Evolutionary conservation across 1,140 invertebrate species (phyloP), one percentile per base, ranked within the genome.

Genomic region (Drosophila paulistorum): DNA sequence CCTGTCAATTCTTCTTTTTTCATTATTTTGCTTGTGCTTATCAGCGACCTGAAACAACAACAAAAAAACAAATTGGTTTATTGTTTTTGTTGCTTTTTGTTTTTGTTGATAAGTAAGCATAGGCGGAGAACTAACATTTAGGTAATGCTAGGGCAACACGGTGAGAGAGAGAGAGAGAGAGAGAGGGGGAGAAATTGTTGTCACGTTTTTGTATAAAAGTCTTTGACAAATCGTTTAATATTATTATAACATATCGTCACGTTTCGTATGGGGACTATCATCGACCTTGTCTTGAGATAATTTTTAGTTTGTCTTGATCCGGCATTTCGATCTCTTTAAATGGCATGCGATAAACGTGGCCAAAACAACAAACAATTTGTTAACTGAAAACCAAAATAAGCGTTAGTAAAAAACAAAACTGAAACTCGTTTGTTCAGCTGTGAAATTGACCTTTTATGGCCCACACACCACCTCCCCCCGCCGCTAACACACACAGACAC

Each of bases 381-480:
- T 68, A 74, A 76, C 69, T 67, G 62, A 80, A 30, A 85, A 71
- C 57, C 57, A 23, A 68, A 71, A 66, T 68, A 62, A 68, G 55
- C 14, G 55, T 63, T 45, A 59, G 48, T 42, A 6, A 30, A 30
- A 30, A 30, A 30, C 7, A 30, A 5, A 30, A 30, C 30, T 37
- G 23, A 86, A 86, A 89, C 83, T 80, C 79, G 83, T 87, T 87
- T 89, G 77, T 77, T 89, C 77, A 80, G 79, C 83, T 87, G 84
- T 87, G 76, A 87, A 86, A 86, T 86, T 87, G 72, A 86, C 83
- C 83, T 86, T 86, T 87, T 86, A 83, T 80, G 80, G 83, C 72
- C 76, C 41, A 69, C 20, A 39, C 42, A 61, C 37, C 62, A 26
- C 59, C 65, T 37, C 61, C 68, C 45, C 64, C 59, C 39, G 59